A percentile compares a stretch with the other conserved stretches of the same genome.
Conservation (phyloP, 2,797 vertebrate species). For the Philypnodon macrostomus region DNA sequence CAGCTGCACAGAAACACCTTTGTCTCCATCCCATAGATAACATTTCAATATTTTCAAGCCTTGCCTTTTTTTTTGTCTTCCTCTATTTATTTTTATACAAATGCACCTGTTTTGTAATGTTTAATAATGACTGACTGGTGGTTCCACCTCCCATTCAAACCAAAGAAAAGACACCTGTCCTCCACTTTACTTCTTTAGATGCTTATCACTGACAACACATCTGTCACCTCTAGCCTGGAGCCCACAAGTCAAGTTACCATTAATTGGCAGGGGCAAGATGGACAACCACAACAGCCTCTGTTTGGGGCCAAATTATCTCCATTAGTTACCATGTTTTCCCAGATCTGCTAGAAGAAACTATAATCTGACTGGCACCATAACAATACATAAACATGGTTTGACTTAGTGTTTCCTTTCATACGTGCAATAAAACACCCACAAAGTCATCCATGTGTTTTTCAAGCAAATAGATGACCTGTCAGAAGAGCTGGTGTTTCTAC, state of each 20-base stretch:
- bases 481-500: constrained; percentile 19
- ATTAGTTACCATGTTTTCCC: neutral
- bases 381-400: neutral
- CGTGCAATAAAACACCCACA: constrained; percentile 15
- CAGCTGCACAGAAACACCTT: too few species aligned
- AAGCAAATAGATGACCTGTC: constrained; percentile 1
- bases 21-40: too few species aligned
- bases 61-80: too few species aligned
- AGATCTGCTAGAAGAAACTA: neutral
- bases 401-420: neutral
- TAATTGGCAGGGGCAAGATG: constrained; percentile 5
- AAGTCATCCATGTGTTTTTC: neutral
- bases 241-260: constrained; percentile 16
- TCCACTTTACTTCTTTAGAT: constrained; percentile 5
- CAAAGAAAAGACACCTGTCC: constrained; percentile 32
- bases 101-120: neutral
- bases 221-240: constrained; percentile 12
- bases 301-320: neutral
- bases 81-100: constrained; percentile 6
- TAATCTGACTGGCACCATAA: neutral
- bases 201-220: constrained; percentile 32
- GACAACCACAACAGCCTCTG: constrained; percentile 9
- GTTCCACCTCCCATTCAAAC: constrained; percentile 6
- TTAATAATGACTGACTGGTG: neutral
- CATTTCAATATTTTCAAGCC: too few species aligned